Percentiles rank a stretch among this genome's conserved stretches.
Conservation (phyloP, 2,888 invertebrate species). For the Scaptomyza flava region DNA sequence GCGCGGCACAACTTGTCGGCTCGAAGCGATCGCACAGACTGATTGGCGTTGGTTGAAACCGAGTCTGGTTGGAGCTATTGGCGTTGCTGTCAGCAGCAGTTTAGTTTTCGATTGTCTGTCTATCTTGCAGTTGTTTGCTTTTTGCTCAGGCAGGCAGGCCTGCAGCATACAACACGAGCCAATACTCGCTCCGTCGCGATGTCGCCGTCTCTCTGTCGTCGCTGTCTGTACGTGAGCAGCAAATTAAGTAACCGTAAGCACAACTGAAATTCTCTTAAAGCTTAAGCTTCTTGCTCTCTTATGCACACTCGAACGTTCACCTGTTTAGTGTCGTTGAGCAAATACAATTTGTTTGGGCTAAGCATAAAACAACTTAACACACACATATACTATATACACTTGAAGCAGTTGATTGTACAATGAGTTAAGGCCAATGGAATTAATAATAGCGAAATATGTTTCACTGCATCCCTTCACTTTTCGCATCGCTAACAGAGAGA, state of each 20-base stretch:
- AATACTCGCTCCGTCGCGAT: slow-evolving; percentile 44
- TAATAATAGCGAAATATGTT: slow-evolving; percentile 34
- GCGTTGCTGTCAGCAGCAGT: slow-evolving; percentile 14
- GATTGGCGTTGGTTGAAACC: slow-evolving; percentile 53
- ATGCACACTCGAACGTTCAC: slow-evolving; percentile 65
- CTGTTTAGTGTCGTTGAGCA: slow-evolving; percentile 39
- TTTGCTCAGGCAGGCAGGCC: slow-evolving; percentile 14
- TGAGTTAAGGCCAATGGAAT: slow-evolving; percentile 60
- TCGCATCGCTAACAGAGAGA: slow-evolving; percentile 26
- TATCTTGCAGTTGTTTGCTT: slow-evolving; percentile 52
- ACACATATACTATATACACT: slow-evolving; percentile 2
- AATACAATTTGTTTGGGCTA: slow-evolving; percentile 51
- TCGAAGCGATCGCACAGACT: slow-evolving; percentile 71
- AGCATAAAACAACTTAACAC: slow-evolving; percentile 49
- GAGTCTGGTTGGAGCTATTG: slow-evolving; percentile 46
- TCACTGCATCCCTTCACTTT: slow-evolving; percentile 73
- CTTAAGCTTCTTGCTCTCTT: slow-evolving; percentile 36
- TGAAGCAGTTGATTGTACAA: slow-evolving; percentile 24
- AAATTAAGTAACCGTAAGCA: slow-evolving; percentile 55
- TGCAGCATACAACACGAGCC: slow-evolving; percentile 32
- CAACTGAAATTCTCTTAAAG: slow-evolving; percentile 41
- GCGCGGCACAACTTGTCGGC: slow-evolving; percentile 50
- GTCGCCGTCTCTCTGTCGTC: slow-evolving; percentile 10
- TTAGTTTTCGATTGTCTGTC: slow-evolving; percentile 46
- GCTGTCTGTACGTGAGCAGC: slow-evolving; percentile 66